Percentiles rank a stretch among this genome's conserved stretches.
phyloP scores from a whole-genome alignment of 2,888 invertebrate genomes.

The Apamea crenata region DNA sequence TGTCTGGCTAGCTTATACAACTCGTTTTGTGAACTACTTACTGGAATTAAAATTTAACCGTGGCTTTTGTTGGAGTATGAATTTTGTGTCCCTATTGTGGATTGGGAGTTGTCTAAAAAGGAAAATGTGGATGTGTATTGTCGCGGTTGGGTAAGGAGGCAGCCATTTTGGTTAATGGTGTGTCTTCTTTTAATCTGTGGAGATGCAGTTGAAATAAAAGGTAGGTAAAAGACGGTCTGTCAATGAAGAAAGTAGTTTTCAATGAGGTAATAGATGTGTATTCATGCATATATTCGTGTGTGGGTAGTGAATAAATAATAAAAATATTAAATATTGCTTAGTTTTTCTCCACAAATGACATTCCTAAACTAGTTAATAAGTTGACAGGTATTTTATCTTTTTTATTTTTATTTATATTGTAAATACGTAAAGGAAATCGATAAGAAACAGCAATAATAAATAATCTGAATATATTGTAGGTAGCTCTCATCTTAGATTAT shows the following conservation, averaged over 20 bases:
- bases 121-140: slow-evolving; percentile 38
- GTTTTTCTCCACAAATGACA: too few species aligned
- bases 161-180: slow-evolving; percentile 26
- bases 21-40: slow-evolving; percentile 62
- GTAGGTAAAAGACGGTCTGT: background rate
- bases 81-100: slow-evolving; percentile 44
- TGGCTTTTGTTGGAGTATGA: slow-evolving; percentile 40
- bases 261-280: background rate
- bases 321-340: too few species aligned
- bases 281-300: background rate
- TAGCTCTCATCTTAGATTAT: background rate
- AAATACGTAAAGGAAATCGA: background rate
- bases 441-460: background rate
- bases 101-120: slow-evolving; percentile 8
- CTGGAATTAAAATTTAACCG: slow-evolving; percentile 66
- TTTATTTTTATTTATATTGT: too few species aligned
- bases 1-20: slow-evolving; percentile 57
- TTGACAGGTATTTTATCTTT: too few species aligned
- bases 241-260: background rate
- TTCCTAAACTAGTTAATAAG: too few species aligned
- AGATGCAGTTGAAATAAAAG: slow-evolving; percentile 5
- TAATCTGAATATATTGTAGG: background rate
- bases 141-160: slow-evolving; percentile 7
- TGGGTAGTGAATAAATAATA: too few species aligned
- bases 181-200: slow-evolving; percentile 3